Evolutionary conservation across 2,888 invertebrate species (phyloP).

Genomic region (Saturnia japonica): DNA sequence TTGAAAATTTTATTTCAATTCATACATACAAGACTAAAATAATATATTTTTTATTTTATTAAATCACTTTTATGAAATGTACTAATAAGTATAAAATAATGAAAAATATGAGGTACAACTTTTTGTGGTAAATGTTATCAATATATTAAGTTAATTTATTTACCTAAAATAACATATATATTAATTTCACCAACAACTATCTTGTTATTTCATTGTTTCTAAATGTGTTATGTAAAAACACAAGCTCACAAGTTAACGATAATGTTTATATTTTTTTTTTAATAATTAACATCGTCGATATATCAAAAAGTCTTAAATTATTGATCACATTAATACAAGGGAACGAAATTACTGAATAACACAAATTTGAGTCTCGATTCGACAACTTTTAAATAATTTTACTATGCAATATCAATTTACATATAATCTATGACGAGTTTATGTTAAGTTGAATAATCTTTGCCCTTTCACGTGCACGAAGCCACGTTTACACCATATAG

Average conservation of each 20-base stretch:
- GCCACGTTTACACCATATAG: slow-evolving; percentile 14
- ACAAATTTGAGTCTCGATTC: slow-evolving; percentile 16
- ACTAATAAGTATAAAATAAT: too few species aligned
- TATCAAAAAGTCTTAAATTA: slow-evolving; percentile 12
- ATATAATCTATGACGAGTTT: slow-evolving; percentile 42
- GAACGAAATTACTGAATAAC: slow-evolving; percentile 18
- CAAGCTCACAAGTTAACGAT: not conserved
- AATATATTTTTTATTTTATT: too few species aligned
- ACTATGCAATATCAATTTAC: slow-evolving; percentile 44
- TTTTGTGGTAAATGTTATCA: too few species aligned
- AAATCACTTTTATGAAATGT: too few species aligned
- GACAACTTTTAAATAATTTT: slow-evolving; percentile 40
- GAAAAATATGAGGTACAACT: too few species aligned
- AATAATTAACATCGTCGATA: slow-evolving; percentile 8
- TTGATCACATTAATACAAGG: slow-evolving; percentile 14
- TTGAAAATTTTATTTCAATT: too few species aligned
- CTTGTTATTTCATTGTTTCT: too few species aligned
- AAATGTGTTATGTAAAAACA: not conserved
- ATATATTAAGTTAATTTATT: too few species aligned
- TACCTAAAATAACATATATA: too few species aligned
- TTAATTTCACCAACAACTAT: too few species aligned
- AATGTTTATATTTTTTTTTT: not conserved
- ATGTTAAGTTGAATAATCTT: slow-evolving; percentile 54
- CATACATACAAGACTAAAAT: too few species aligned
- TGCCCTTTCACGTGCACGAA: slow-evolving; percentile 38